Base-by-base conservation (phyloP, 2,113 vertebrate genomes). In the Scalopus aquaticus region DNA sequence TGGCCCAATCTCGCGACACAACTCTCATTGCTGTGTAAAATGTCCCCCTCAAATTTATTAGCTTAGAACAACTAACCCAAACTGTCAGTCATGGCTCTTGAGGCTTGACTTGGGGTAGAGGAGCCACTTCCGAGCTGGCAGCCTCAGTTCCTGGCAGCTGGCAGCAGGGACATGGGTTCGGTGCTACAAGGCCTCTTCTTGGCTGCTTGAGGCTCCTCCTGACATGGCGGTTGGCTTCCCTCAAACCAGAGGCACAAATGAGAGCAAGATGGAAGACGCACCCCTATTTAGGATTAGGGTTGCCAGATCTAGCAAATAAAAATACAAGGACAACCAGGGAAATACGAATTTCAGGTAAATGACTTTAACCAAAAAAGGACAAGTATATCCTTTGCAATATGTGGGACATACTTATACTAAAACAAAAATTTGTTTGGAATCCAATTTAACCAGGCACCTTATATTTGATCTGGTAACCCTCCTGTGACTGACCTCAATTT, bases 401-500 rank as follows among this genome's bases (percentile, higher is more conserved):
- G 24, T 8, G 30, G 35, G 87, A n/a, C 28, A 54, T 42, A 65
- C 6, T 64, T 20, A 24, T 6, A 78, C n/a, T 11, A 64, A 28
- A 10, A 32, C 22, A 35, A 46, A 44, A 22, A 56, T 56, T 56
- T 22, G 24, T 62, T n/a, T 69, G 13, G 11, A 35, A 56, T 30
- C 60, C 22, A 16, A 49, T 44, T 35, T 19, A 65, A 42, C 11
- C 4, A 35, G 80, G 58, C 7, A 13, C 20, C 70, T 42, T 30
- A 8, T 12, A 8, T 37, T 32, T 67, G 60, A 46, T 9, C 24
- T 86, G 62, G 19, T 49, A 28, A 9, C 28, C 6, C 37, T 46
- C 1, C 35, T 11, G 58, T 0, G 60, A 42, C 56, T 42, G 2
- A n/a, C 26, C n/a, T 79, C 17, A 9, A 1, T 0, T 54, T 7